phyloP scores from a whole-genome alignment of 2,888 invertebrate species.

The Patella ulyssiponensis region DNA sequence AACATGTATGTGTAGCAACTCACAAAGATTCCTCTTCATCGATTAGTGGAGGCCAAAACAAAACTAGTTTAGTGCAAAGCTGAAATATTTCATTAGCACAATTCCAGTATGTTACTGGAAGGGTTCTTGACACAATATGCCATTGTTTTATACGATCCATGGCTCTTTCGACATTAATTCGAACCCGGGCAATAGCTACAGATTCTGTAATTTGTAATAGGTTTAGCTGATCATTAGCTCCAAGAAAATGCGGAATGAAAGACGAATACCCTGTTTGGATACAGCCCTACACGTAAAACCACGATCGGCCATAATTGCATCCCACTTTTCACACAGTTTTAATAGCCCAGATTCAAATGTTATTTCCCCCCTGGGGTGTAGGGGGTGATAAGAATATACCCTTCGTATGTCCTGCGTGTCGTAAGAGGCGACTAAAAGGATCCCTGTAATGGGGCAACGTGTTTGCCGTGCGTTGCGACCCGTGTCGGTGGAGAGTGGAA shows the following conservation, averaged over 20 bases:
- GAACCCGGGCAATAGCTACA: conserved; percentile 10
- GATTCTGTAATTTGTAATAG: conserved; percentile 14
- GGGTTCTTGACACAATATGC: conserved; percentile 8
- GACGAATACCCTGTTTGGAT: conserved; percentile 8
- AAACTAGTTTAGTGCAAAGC: not conserved
- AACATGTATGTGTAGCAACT: too few species aligned
- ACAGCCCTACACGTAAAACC: conserved; percentile 10
- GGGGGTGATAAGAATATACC: too few species aligned
- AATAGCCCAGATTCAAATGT: conserved; percentile 17
- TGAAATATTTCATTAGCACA: not conserved
- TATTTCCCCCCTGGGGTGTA: too few species aligned
- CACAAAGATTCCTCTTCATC: not conserved
- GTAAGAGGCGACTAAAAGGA: too few species aligned
- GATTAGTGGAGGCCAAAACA: not conserved
- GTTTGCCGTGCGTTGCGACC: too few species aligned
- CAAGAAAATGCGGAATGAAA: conserved; percentile 18
- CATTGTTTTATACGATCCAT: conserved; percentile 22
- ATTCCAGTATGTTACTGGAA: conserved; percentile 12
- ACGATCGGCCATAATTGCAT: conserved; percentile 18
- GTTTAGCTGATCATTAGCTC: conserved; percentile 12
- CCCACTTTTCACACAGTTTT: conserved; percentile 4
- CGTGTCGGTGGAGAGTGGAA: too few species aligned
- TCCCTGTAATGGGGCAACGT: too few species aligned
- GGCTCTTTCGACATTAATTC: conserved; percentile 21
- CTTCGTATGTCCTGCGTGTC: too few species aligned